Percentiles rank a stretch among this genome's conserved stretches.
Conservation (phyloP, 1,140 invertebrate species). For the Heterodera schachtii region DNA sequence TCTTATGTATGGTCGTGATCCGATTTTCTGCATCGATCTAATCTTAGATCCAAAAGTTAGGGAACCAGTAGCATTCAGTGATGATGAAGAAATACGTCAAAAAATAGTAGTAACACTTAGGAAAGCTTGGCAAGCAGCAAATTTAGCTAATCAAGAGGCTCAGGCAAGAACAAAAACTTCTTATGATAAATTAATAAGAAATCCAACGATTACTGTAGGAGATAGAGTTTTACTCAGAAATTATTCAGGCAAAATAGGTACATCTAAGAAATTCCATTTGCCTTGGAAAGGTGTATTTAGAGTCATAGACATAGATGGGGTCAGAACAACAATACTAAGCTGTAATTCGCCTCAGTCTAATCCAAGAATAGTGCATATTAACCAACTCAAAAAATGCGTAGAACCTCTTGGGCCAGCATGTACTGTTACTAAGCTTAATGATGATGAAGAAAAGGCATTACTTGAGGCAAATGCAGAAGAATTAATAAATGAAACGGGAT, state of each 20-base stretch:
- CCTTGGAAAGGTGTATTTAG: slow-evolving; percentile 28
- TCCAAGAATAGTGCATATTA: slow-evolving; percentile 25
- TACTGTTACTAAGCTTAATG: not conserved
- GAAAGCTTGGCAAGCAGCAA: slow-evolving; percentile 29
- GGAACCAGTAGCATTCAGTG: not conserved
- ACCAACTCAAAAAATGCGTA: slow-evolving; percentile 32
- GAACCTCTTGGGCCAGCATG: slow-evolving; percentile 9
- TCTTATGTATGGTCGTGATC: slow-evolving; percentile 34
- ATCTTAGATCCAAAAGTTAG: slow-evolving; percentile 20
- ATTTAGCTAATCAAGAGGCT: not conserved
- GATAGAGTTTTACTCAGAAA: slow-evolving; percentile 31
- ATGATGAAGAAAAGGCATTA: slow-evolving; percentile 9
- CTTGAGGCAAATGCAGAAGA: not conserved
- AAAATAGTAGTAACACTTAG: slow-evolving; percentile 1
- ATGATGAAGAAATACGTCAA: slow-evolving; percentile 12
- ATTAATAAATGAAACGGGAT: not conserved
- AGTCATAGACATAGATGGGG: slow-evolving; percentile 19
- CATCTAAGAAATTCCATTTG: slow-evolving; percentile 14
- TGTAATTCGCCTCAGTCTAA: slow-evolving; percentile 15
- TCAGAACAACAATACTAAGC: slow-evolving; percentile 17
- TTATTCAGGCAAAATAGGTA: not conserved
- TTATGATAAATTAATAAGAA: slow-evolving; percentile 32
- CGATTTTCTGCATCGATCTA: slow-evolving; percentile 24
- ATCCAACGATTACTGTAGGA: slow-evolving; percentile 12
- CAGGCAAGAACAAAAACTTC: slow-evolving; percentile 20